Evolutionary conservation across 2,113 vertebrate species (phyloP), one percentile per base, ranked within the genome.

Genomic region (Acanthochromis polyacanthus): DNA sequence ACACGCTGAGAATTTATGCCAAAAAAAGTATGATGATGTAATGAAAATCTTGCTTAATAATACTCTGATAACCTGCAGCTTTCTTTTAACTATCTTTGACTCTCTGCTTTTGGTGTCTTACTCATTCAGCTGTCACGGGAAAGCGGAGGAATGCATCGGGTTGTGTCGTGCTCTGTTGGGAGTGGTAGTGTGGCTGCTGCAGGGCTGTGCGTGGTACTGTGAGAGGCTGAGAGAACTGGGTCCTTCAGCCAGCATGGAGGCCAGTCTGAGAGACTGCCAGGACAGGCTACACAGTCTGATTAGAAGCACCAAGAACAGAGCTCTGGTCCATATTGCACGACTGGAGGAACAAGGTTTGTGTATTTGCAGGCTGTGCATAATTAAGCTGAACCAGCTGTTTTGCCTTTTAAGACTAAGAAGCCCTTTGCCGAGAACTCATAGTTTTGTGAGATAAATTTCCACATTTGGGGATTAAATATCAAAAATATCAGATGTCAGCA

Each of bases 101-200:
- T 22, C 4, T 6, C 28, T 53, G 3, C 12, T 14, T 71, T 16
- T 67, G 4, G 6, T 45, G 6, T 79, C 12, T 61, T n/a, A 52
- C 59, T 60, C 16, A 62, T 58, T 20, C 20, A 99, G 98, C 94
- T 99, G 98, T 88, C 95, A 99, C 0, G 97, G 98, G 68, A 99
- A 99, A 89, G 97, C 96, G 0, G 98, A 99, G 92, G 98, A 99
- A 89, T 99, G 98, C 90, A 96, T 99, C 0, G 96, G 96, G 11
- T 95, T 99, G 52, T 99, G 98, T 86, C 96, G 97, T 23, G 96
- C 98, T 0, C 93, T 99, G 80, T 94, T 98, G 59, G 96, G 94
- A 23, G 94, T 96, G 78, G 93, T 97, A 56, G 95, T 95, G 81
- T 99, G 98, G 98, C 94, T 99, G 78, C 95, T 99, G 83, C 96